These are phyloP conservation scores for Brachyhypopomus gauderio DNA, from an alignment of 2,113 vertebrate genomes.

Conservation along the genomic window DNA sequence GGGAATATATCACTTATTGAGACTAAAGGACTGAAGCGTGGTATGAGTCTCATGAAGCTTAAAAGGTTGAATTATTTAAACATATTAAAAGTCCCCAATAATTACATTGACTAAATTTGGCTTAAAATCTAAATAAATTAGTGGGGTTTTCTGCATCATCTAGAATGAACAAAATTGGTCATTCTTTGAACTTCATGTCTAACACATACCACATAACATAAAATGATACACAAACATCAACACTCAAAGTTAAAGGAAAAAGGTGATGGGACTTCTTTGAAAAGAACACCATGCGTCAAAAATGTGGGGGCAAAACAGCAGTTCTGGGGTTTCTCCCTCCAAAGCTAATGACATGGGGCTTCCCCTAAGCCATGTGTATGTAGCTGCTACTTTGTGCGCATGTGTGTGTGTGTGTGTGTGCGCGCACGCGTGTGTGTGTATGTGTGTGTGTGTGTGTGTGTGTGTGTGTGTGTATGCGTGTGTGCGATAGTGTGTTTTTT, in stretches of 20 bases:
- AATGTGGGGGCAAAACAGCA: slow-evolving; percentile 59
- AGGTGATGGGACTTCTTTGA: slow-evolving; percentile 66
- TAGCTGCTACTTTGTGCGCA: not conserved
- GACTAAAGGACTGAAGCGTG: slow-evolving; percentile 49
- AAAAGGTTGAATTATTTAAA: slow-evolving; percentile 6
- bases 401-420: slow-evolving; percentile 5
- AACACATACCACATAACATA: slow-evolving; percentile 69
- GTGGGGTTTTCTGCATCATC: not conserved
- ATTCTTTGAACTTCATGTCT: slow-evolving; percentile 63
- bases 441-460: slow-evolving; percentile 12
- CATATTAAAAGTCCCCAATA: not conserved
- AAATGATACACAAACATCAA: slow-evolving; percentile 49
- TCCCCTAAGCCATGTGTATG: slow-evolving; percentile 33
- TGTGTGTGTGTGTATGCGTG: not conserved
- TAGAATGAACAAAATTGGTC: not conserved
- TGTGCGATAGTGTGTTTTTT: too few relatives aligned
- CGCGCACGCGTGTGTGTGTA: not conserved
- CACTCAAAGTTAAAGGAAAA: slow-evolving; percentile 60
- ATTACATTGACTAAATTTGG: not conserved
- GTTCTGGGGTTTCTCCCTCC: slow-evolving; percentile 38
- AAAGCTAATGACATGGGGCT: slow-evolving; percentile 29
- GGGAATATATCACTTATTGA: slow-evolving; percentile 11
- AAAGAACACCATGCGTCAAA: slow-evolving; percentile 75
- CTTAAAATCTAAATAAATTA: slow-evolving; percentile 23
- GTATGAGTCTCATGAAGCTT: slow-evolving; percentile 63